Percentiles rank a stretch among this genome's conserved stretches.
Conservation (phyloP, 2,888 invertebrate species). For the Entomobrya proxima region DNA sequence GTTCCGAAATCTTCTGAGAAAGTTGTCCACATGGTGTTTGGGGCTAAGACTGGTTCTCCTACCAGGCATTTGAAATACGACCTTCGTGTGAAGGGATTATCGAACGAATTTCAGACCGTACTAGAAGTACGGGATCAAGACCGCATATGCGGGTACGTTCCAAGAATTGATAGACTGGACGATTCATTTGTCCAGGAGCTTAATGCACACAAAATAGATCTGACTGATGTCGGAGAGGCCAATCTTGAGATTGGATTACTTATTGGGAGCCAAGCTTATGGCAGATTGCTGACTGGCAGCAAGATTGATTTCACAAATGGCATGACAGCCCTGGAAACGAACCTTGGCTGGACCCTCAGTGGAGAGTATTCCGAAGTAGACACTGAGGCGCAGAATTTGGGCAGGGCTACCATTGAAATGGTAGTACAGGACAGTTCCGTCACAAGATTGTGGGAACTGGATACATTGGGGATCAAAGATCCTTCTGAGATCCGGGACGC, state of each 20-base stretch:
- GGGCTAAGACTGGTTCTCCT: neutral
- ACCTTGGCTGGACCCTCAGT: too few relatives aligned
- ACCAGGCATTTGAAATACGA: neutral
- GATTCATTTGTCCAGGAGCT: neutral
- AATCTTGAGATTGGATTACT: neutral
- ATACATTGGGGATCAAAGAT: too few relatives aligned
- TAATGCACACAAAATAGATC: neutral
- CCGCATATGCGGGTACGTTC: neutral
- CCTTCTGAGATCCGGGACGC: too few relatives aligned
- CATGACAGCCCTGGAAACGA: neutral
- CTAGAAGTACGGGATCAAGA: neutral
- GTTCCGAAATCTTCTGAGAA: neutral
- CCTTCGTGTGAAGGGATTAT: neutral
- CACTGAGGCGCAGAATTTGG: too few relatives aligned
- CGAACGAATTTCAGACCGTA: neutral
- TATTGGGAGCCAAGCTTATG: conserved; percentile 11
- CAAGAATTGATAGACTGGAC: neutral
- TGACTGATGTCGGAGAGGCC: neutral
- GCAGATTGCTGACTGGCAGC: neutral
- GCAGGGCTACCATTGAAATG: too few relatives aligned
- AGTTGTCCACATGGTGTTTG: neutral
- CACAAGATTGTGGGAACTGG: too few relatives aligned
- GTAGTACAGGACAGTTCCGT: too few relatives aligned
- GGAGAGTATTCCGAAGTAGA: too few relatives aligned
- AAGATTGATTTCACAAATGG: neutral